These are phyloP conservation scores for Campoplex nolae DNA, from an alignment of 2,888 invertebrate genomes.

Conservation along the genomic window DNA sequence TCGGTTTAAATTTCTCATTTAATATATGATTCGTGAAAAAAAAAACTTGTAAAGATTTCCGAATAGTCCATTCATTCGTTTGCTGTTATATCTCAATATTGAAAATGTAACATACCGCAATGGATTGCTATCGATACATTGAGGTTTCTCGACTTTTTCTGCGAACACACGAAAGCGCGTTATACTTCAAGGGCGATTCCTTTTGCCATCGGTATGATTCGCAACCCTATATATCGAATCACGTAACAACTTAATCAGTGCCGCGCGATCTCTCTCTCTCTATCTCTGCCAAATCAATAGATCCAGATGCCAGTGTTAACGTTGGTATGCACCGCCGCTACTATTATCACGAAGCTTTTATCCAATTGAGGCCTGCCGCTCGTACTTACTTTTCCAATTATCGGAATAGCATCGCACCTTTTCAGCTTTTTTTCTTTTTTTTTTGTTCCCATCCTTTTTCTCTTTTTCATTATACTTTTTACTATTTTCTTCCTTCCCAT, in stretches of 20 bases:
- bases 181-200: neutral
- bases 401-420: constrained; percentile 44
- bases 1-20: neutral
- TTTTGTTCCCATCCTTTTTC: neutral
- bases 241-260: constrained; percentile 70
- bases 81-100: neutral
- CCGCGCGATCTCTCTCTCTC: constrained; percentile 57
- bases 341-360: neutral
- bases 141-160: constrained; percentile 6
- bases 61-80: neutral
- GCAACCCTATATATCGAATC: constrained; percentile 69
- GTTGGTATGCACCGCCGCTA: constrained; percentile 35
- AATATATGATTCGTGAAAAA: neutral
- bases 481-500: neutral
- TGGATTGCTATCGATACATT: neutral
- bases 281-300: constrained; percentile 28
- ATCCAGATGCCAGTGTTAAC: constrained; percentile 25
- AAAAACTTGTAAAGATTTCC: too few relatives aligned
- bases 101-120: neutral
- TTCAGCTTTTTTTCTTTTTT: constrained; percentile 27
- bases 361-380: constrained; percentile 24
- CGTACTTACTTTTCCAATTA: constrained; percentile 72
- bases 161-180: neutral
- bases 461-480: neutral
- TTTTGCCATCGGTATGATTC: constrained; percentile 17